phyloP scores from a whole-genome alignment of 2,888 invertebrate species.

The Agriopis aurantiaria region DNA sequence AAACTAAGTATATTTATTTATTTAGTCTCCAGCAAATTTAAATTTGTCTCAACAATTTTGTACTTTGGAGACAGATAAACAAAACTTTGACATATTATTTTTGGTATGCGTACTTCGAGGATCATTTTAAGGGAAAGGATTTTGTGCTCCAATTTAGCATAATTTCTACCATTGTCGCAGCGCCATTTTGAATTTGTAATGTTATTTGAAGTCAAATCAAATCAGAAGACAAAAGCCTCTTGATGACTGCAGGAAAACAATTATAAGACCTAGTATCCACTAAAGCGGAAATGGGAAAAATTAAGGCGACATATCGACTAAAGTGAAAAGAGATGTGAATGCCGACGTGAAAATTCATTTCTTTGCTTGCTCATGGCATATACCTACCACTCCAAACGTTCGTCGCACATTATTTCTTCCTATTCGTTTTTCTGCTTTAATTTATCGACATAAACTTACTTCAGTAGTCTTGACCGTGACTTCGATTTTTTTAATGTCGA shows the following conservation, averaged over 20 bases:
- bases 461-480: too few species aligned
- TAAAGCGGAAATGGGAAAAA: background rate
- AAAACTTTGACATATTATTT: slow-evolving; percentile 14
- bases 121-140: background rate
- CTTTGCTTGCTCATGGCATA: too few species aligned
- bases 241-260: slow-evolving; percentile 31
- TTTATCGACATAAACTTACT: too few species aligned
- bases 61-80: background rate
- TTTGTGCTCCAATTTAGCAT: slow-evolving; percentile 13
- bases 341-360: background rate
- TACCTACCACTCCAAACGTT: too few species aligned
- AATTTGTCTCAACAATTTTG: background rate
- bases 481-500: too few species aligned
- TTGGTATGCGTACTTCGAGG: background rate
- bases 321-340: background rate
- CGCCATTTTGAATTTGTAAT: slow-evolving; percentile 34
- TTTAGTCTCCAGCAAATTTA: too few species aligned
- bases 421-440: too few species aligned
- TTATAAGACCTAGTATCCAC: background rate
- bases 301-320: background rate
- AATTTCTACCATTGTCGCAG: slow-evolving; percentile 16
- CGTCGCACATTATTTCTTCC: too few species aligned
- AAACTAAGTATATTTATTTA: too few species aligned
- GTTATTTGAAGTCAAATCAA: slow-evolving; percentile 18
- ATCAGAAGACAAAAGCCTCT: slow-evolving; percentile 25